These are phyloP conservation scores for Pteria penguin DNA, from an alignment of 2,888 invertebrate genomes.

Conservation along the genomic window DNA sequence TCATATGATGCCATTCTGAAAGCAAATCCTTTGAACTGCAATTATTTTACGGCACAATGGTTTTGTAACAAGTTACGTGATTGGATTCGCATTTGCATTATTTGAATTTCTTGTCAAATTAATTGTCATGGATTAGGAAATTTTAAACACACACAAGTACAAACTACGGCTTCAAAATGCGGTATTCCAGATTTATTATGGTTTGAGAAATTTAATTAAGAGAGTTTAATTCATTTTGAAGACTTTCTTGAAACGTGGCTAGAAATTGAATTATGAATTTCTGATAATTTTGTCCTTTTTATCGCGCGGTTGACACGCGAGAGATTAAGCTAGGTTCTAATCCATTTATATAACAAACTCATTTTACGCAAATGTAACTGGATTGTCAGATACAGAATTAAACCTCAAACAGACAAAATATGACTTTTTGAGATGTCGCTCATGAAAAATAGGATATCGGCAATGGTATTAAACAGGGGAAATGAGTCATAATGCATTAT, in stretches of 20 bases:
- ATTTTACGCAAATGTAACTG: constrained; percentile 3
- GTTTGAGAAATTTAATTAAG: neutral
- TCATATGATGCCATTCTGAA: no score
- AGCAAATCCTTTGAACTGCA: no score
- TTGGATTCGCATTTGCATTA: no score
- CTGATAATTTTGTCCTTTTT: neutral
- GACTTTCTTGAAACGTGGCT: no score
- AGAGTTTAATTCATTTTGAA: no score
- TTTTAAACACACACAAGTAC: no score
- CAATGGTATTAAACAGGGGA: neutral
- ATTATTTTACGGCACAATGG: no score
- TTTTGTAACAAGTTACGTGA: no score
- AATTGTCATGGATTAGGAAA: no score
- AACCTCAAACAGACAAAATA: neutral
- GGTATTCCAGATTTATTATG: neutral
- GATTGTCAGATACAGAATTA: constrained; percentile 6
- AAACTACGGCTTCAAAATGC: no score
- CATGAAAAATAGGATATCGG: neutral
- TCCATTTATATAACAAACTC: constrained; percentile 5
- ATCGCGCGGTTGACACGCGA: neutral
- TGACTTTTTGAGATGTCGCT: constrained; percentile 1
- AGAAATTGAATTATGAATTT: neutral
- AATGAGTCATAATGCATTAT: neutral
- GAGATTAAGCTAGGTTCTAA: neutral
- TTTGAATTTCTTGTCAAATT: no score